Percentiles rank a stretch among this genome's conserved stretches.
Conservation (phyloP, 2,113 vertebrate genomes). For the Ellobius talpinus region DNA sequence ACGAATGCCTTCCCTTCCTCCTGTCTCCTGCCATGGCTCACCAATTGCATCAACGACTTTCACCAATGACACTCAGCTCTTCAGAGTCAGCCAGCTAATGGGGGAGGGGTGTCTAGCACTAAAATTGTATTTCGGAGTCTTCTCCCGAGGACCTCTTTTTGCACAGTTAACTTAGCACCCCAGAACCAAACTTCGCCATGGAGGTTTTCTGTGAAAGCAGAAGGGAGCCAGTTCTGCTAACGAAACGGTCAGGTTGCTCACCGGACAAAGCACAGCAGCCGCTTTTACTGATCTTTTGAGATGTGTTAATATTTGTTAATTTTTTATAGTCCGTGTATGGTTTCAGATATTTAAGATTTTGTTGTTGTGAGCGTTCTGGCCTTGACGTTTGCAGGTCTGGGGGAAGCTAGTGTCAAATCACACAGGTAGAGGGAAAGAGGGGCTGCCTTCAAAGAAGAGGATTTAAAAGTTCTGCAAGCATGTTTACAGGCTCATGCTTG, state of each 20-base stretch:
- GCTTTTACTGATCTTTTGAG: neutral
- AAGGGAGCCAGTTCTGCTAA: neutral
- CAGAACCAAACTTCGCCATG: neutral
- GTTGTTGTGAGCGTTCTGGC: neutral
- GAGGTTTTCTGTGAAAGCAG: neutral
- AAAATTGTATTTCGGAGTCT: neutral
- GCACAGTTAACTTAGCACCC: neutral
- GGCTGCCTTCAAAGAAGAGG: neutral
- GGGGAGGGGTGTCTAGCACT: too few relatives aligned
- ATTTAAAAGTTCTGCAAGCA: neutral
- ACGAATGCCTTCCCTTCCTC: neutral
- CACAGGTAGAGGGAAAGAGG: neutral
- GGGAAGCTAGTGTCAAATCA: neutral
- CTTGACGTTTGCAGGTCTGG: too few relatives aligned
- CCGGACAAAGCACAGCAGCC: neutral
- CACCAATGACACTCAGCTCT: neutral
- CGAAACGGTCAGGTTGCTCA: too few relatives aligned
- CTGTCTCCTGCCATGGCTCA: neutral
- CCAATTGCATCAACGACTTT: too few relatives aligned
- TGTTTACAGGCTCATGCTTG: neutral
- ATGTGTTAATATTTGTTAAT: neutral
- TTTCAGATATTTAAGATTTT: neutral
- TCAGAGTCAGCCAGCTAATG: neutral
- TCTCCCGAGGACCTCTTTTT: neutral
- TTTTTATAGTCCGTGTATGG: neutral